These are phyloP conservation scores for Lepidothrix coronata DNA, from an alignment of 2,113 vertebrate species.

Conservation along the genomic window DNA sequence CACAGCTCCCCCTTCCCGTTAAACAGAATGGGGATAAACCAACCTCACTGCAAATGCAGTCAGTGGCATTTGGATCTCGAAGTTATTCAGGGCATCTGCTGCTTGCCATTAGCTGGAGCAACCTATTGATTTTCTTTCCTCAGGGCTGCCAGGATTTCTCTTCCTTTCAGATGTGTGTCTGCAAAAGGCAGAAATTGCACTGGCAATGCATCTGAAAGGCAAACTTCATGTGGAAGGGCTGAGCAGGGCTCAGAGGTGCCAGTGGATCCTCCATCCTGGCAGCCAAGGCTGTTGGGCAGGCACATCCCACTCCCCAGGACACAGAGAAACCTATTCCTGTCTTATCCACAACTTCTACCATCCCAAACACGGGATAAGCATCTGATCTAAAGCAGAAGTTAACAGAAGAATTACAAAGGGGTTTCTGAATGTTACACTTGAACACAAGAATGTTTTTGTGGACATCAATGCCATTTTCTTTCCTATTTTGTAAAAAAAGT, in stretches of 20 bases:
- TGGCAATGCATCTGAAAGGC: neutral
- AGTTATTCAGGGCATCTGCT: neutral
- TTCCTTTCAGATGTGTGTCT: neutral
- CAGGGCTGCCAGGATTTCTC: neutral
- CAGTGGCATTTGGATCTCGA: neutral
- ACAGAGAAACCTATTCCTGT: neutral
- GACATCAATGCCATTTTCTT: neutral
- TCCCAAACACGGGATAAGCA: neutral
- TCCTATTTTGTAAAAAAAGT: neutral
- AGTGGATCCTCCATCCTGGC: no score
- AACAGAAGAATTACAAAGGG: neutral
- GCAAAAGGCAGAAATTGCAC: neutral
- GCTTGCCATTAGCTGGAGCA: neutral
- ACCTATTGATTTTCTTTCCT: neutral
- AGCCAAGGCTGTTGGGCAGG: rapidly evolving
- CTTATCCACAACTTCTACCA: neutral
- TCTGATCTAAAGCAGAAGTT: neutral
- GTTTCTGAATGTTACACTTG: neutral
- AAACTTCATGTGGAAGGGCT: neutral
- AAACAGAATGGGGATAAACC: neutral
- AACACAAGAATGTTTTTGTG: neutral
- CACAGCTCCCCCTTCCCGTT: neutral
- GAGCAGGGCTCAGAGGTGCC: neutral
- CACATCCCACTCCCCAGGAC: neutral
- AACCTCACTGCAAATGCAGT: neutral